Conservation (phyloP, 2,888 invertebrate species). For the Gasteruption jaculator region DNA sequence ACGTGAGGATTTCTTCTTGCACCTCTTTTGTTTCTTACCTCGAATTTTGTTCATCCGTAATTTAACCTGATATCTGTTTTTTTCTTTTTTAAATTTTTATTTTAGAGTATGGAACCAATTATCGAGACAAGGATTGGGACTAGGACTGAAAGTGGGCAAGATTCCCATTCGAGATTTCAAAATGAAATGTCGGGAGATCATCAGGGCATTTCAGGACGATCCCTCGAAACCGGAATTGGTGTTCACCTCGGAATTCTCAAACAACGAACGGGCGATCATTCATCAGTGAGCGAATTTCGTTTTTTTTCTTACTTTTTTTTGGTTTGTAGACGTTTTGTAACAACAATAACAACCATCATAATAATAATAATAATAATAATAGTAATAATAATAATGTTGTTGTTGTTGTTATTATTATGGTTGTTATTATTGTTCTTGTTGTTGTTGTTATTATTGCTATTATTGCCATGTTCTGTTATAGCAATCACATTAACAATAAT, state of each 20-base stretch:
- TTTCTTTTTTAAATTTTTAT: constrained; percentile 4
- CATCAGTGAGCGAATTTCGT: constrained; percentile 52
- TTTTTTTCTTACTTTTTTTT: constrained; percentile 3
- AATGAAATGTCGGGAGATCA: constrained; percentile 48
- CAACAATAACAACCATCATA: no score
- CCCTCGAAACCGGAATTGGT: constrained; percentile 56
- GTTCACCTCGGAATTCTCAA: constrained; percentile 60
- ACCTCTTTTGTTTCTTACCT: not conserved
- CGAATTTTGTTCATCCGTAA: not conserved
- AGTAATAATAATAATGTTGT: not conserved
- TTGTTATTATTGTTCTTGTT: no score
- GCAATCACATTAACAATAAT: no score
- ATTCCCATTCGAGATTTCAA: constrained; percentile 37
- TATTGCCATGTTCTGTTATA: no score
- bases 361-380: no score
- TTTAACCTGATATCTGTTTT: no score
- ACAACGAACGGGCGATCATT: constrained; percentile 61
- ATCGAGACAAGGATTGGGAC: constrained; percentile 42
- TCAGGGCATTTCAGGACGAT: constrained; percentile 47
- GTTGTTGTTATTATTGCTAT: no score
- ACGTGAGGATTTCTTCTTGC: constrained; percentile 39
- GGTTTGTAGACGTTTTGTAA: not conserved
- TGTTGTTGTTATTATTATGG: no score
- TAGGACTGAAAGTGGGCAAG: constrained; percentile 38
- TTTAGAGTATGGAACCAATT: constrained; percentile 37